Evolutionary conservation across 2,113 vertebrate genomes (phyloP), one percentile per base, ranked within the genome.

Genomic region (Boleophthalmus pectinirostris): DNA sequence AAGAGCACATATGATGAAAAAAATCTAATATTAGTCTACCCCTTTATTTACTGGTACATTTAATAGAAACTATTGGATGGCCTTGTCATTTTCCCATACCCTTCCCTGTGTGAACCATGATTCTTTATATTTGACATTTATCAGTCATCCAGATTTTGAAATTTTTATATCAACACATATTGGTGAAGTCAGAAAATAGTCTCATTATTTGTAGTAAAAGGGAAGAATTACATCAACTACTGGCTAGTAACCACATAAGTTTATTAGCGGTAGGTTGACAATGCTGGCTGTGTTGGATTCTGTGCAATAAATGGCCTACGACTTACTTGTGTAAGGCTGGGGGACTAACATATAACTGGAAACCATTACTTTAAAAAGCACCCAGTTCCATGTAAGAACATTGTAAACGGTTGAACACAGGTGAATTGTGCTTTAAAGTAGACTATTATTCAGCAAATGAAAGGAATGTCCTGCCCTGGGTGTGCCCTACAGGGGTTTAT

Each of bases 371-470:
- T 57, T 57, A 57, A 54, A 54, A 54, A 13, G 12, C 8, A 57
- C 54, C 10, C n/a, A 57, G 9, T 57, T 20, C n/a, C 11, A 0
- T n/a, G 18, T 81, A 82, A 89, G 68, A 72, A 43, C 46, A 43
- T 82, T 86, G 56, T 79, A 54, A 77, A 83, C 46, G 53, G 47
- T 20, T 16, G 71, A 74, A 80, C 69, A 77, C 77, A 77, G 33
- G 45, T 76, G 73, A 70, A 33, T 61, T 61, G 13, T 58, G 23
- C 9, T 58, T 54, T 54, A 21, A 24, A 29, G 57, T 15, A 16
- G 0, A 23, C 14, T 60, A 13, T 5, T 63, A 33, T 60, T 14
- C 29, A 63, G 11, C 13, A 29, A 33, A 33, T 63, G 29, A 33
- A 63, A 35, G 8, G 18, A 0, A 63, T 35, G 9, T 63, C 25